A percentile compares a stretch with the other conserved stretches of the same genome.
Evolutionary conservation across 2,113 vertebrate genomes (phyloP).

Genomic region (human (Homo sapiens)): GRCh38 chr1:156938001-156938500

Average conservation of each 20-base stretch:
- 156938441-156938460: constrained; percentile 79
- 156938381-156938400: constrained; percentile 45
- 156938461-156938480: constrained; percentile 80
- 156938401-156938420: constrained; percentile 80
- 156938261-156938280: not conserved
- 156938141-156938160: not conserved
- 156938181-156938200: not conserved
- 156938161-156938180: not conserved
- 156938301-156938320: not conserved
- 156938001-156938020: rapidly evolving
- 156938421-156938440: constrained; percentile 80
- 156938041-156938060: not conserved
- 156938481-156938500: constrained; percentile 72
- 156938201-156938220: not conserved
- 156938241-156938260: too few species aligned
- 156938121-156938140: not conserved
- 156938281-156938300: not conserved
- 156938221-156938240: not conserved
- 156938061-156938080: not conserved
- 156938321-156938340: not conserved
- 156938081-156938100: not conserved
- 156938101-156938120: not conserved
- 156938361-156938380: not conserved
- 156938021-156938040: not conserved
- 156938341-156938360: not conserved